Base-by-base conservation (phyloP, 1,140 invertebrate species). In the Oryzaephilus surinamensis region DNA sequence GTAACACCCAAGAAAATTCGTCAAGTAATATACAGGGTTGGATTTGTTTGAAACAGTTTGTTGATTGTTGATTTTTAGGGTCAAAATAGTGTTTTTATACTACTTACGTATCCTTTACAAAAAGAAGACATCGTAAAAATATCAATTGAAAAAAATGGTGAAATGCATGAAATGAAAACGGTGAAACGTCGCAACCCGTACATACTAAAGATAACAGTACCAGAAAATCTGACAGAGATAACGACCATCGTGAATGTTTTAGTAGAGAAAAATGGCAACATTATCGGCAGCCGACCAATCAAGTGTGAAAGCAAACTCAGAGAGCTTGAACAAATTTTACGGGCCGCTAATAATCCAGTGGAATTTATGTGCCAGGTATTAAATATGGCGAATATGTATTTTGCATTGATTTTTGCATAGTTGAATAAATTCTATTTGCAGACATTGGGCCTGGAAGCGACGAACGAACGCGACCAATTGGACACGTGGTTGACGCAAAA, bases 291-390 rank as follows among this genome's bases (percentile, higher is more conserved):
- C 10, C 65, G 81, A 8, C 81, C 84, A 51, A 77, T 91, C 32
- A 89, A 90, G 58, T 89, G 84, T 59, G 84, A 88, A 61, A 87
- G 84, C 52, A 70, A 81, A 37, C 64, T 89, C 15, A 66, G 83
- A 16, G 85, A 89, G 60, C 62, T 90, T 38, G 85, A 88, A 57
- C 81, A 86, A 51, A 70, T 91, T 40, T 66, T 90, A 19, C 62
- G 81, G 24, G 73, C 77, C 1, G 73, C 77, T 23, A 81, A 85
- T 46, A 84, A 84, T 62, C 85, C 85, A 0, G 62, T 89, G 19
- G 79, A 86, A 55, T 88, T 88, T 53, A 84, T 90, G 77, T 87
- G 85, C 48, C 84, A 86, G 71, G 81, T 84, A 68, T 54, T 17
- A 35, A 24, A 20, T 32, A 32, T 40, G 38, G 32, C 16, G 18